These are phyloP conservation scores for Streptopelia turtur DNA, from an alignment of 2,797 vertebrate genomes.

Conservation along the genomic window DNA sequence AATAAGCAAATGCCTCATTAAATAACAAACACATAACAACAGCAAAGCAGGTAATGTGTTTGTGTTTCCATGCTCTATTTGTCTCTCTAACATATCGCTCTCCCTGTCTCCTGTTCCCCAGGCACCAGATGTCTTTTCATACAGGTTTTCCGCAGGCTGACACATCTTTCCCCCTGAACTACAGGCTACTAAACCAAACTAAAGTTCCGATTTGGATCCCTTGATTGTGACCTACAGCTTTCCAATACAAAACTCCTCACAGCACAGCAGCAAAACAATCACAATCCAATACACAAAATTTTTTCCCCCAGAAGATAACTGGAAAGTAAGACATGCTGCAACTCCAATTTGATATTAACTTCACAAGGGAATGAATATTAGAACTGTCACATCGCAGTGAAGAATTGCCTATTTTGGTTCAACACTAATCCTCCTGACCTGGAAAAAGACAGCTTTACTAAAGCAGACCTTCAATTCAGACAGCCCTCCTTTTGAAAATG, in stretches of 20 bases:
- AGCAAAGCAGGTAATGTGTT: not conserved
- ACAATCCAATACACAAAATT: not conserved
- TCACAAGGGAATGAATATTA: slow-evolving; percentile 14
- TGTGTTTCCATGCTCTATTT: not conserved
- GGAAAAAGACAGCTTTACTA: not conserved
- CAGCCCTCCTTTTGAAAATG: not conserved
- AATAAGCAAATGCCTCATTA: not conserved
- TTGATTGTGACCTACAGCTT: not conserved
- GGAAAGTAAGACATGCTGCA: not conserved
- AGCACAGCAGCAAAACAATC: not conserved
- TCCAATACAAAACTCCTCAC: not conserved
- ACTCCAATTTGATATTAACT: slow-evolving; percentile 17
- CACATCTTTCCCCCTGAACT: not conserved
- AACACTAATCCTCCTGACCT: not conserved
- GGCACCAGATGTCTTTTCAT: not conserved
- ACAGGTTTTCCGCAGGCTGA: not conserved
- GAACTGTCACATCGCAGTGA: not conserved
- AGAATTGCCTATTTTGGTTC: not conserved
- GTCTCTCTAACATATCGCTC: not conserved
- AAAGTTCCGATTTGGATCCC: not conserved
- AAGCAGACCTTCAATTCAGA: not conserved
- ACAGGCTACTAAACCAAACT: not conserved
- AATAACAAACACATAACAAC: not conserved
- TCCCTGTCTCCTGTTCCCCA: not conserved
- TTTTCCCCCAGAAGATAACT: not conserved